Conservation (phyloP, 2,113 vertebrate genomes). For the Anser brachyrhynchus region DNA sequence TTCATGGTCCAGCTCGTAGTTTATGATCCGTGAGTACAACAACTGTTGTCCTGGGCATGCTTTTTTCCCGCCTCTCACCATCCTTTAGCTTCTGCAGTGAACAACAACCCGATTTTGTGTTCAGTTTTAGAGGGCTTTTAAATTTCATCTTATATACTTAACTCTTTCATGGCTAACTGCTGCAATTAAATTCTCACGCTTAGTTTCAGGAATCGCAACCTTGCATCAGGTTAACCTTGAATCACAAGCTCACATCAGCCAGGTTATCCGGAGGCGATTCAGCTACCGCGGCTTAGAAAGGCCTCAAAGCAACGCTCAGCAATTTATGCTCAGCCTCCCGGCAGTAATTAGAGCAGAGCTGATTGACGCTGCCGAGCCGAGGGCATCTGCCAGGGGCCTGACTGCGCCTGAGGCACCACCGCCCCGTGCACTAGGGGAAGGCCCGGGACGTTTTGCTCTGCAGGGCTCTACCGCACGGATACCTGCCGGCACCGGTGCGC, state of each 20-base stretch:
- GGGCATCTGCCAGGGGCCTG: background rate
- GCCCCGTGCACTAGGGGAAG: no score
- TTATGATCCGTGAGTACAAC: background rate
- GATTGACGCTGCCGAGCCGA: background rate
- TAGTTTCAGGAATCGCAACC: background rate
- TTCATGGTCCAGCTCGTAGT: background rate
- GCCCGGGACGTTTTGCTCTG: no score
- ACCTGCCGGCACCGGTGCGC: no score
- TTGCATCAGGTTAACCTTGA: no score
- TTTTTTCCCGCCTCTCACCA: background rate
- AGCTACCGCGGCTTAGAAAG: background rate
- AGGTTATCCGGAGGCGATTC: background rate
- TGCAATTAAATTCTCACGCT: background rate
- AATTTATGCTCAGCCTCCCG: background rate
- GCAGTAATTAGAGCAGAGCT: background rate
- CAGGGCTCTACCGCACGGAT: no score
- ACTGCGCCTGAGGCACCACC: no score
- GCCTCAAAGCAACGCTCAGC: background rate
- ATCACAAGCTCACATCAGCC: no score
- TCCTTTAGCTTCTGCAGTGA: background rate
- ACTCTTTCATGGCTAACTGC: background rate
- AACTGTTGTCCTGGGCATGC: background rate
- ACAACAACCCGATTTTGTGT: background rate
- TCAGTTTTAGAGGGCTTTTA: no score
- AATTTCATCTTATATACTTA: background rate